Evolutionary conservation across 2,797 vertebrate genomes (phyloP).

Genomic region (Chaetophractus vellerosus): DNA sequence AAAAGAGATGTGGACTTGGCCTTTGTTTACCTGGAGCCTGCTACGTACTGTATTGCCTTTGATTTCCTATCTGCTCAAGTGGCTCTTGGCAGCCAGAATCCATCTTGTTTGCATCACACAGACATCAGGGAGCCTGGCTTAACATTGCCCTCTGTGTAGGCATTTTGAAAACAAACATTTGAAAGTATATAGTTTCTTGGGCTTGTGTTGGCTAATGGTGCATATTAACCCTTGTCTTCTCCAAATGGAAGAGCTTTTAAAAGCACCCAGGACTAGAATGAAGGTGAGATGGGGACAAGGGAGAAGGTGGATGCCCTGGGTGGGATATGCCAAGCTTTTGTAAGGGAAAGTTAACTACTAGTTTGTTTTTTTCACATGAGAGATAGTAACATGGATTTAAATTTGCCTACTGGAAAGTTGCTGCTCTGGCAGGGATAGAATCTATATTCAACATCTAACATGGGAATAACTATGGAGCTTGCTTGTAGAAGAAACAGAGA

Average conservation of each 20-base stretch:
- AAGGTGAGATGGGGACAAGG: background rate
- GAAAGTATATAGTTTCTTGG: background rate
- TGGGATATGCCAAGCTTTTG: background rate
- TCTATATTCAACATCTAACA: background rate
- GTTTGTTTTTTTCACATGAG: background rate
- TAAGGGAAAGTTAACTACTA: background rate
- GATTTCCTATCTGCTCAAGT: background rate
- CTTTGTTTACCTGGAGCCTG: background rate
- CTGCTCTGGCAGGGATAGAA: background rate
- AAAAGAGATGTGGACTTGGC: background rate
- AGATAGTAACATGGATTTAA: background rate
- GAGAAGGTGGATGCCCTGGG: background rate
- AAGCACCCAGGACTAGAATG: background rate
- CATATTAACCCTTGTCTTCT: background rate
- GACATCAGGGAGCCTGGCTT: background rate
- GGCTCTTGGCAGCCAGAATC: background rate
- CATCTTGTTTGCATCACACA: background rate
- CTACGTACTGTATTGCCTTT: background rate
- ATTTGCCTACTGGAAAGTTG: background rate
- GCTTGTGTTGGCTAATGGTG: background rate
- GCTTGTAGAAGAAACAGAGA: background rate
- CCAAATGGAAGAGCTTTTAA: background rate
- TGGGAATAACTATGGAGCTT: background rate
- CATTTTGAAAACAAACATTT: constrained; percentile 41
- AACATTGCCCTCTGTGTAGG: background rate